Evolutionary conservation across 2,113 vertebrate species (phyloP), one percentile per base, ranked within the genome.

Genomic region (Perca flavescens): DNA sequence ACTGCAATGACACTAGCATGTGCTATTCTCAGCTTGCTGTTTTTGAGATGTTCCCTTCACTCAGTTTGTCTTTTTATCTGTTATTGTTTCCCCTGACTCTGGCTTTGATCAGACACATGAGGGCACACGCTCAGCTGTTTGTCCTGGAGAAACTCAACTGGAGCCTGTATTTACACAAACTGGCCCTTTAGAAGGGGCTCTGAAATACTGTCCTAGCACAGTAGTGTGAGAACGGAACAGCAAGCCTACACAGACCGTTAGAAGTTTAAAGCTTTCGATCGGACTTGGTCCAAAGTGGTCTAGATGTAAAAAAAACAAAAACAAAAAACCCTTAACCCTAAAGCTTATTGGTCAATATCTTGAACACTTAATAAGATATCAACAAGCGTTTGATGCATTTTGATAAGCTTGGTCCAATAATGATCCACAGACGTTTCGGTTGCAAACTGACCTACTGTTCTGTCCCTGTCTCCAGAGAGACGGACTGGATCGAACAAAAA

Each of bases 81-180:
- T 70, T 79, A 75, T 73, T 58, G 52, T 74, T 79, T 72, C 36
- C 58, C 46, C 58, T 53, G 31, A 15, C 31, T 64, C 58, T 65
- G 68, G n/a, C 74, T 82, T 69, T 82, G 54, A 75, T 86, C 75
- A 66, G 58, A 65, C 57, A 54, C 58, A 74, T 36, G 69, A 70
- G 74, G 53, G 22, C 13, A 66, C 63, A 40, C 34, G 25, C 54
- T n/a, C 0, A 12, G 54, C 31, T 63, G 68, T 49, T 58, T 82
- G 14, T 60, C 11, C 36, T 56, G 73, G 53, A 58, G 13, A 28
- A 64, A 31, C 47, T 40, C 67, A 53, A 60, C 52, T 53, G 71
- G 58, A 65, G 53, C 16, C 14, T 53, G 21, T 64, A 52, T 49
- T 40, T 72, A 47, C 21, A 10, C 43, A 25, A 22, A 50, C 28